A percentile compares a stretch with the other conserved stretches of the same genome.
These are phyloP conservation scores for Diuraphis noxia DNA, from an alignment of 1,140 invertebrate species.

Conservation along the genomic window DNA sequence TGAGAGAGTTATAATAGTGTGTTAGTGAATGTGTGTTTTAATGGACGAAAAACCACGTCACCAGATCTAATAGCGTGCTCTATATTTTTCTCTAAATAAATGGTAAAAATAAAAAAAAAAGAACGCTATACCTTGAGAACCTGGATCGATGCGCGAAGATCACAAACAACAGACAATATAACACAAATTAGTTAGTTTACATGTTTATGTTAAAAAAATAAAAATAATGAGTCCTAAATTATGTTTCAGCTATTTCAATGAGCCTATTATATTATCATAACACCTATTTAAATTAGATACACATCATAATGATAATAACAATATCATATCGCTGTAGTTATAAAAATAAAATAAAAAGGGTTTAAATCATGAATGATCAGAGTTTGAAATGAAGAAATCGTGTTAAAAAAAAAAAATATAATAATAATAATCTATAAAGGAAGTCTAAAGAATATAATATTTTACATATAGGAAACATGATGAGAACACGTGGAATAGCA, in stretches of 20 bases:
- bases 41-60: slow-evolving; percentile 39
- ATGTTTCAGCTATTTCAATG: neutral
- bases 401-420: neutral
- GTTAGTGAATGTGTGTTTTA: slow-evolving; percentile 11
- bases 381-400: slow-evolving; percentile 32
- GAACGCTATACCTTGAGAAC: slow-evolving; percentile 53
- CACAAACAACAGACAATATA: slow-evolving; percentile 52
- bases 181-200: slow-evolving; percentile 52
- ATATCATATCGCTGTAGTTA: neutral
- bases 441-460: slow-evolving; percentile 25
- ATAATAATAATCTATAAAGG: slow-evolving; percentile 6
- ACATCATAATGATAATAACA: neutral
- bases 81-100: slow-evolving; percentile 53
- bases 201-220: slow-evolving; percentile 27
- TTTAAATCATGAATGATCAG: neutral
- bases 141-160: slow-evolving; percentile 53
- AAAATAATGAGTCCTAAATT: slow-evolving; percentile 8
- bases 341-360: neutral
- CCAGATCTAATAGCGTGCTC: slow-evolving; percentile 52
- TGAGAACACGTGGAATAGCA: slow-evolving; percentile 33
- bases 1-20: neutral
- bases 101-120: slow-evolving; percentile 45
- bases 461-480: slow-evolving; percentile 17
- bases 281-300: neutral
- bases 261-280: neutral